These are phyloP conservation scores for Conus ventricosus DNA, from an alignment of 1,140 invertebrate genomes.

Conservation along the genomic window DNA sequence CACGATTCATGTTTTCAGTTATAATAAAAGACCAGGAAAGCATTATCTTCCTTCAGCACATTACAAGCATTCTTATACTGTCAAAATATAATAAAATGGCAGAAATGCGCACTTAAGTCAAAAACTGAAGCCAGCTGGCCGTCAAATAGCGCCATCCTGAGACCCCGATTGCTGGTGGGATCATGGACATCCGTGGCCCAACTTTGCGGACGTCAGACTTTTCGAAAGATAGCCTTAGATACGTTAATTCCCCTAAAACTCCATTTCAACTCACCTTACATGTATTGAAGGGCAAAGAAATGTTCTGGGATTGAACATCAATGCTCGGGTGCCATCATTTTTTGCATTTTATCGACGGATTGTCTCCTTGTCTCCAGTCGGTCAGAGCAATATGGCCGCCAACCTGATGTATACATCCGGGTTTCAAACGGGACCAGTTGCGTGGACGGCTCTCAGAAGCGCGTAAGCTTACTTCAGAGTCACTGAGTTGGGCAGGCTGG, in stretches of 20 bases:
- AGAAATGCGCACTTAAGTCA: neutral
- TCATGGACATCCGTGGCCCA: neutral
- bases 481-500: too few species aligned
- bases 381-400: conserved; percentile 36
- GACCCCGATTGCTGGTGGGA: too few species aligned
- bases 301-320: neutral
- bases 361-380: conserved; percentile 9
- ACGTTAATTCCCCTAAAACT: neutral
- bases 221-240: neutral
- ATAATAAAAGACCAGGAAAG: too few species aligned
- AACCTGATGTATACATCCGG: conserved; percentile 30
- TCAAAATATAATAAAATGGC: neutral
- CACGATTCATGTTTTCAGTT: neutral
- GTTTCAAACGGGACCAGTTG: neutral
- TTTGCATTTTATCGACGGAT: neutral
- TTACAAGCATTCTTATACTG: neutral
- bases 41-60: neutral
- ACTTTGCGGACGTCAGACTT: conserved; percentile 11
- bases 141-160: too few species aligned
- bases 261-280: conserved; percentile 2
- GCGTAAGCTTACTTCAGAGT: too few species aligned
- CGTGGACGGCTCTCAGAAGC: neutral
- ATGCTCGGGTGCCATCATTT: neutral
- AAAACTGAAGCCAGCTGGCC: too few species aligned
- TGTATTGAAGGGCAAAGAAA: conserved; percentile 17